These are phyloP conservation scores for Lampris megalopsis DNA, from an alignment of 2,113 vertebrate genomes.

Conservation along the genomic window DNA sequence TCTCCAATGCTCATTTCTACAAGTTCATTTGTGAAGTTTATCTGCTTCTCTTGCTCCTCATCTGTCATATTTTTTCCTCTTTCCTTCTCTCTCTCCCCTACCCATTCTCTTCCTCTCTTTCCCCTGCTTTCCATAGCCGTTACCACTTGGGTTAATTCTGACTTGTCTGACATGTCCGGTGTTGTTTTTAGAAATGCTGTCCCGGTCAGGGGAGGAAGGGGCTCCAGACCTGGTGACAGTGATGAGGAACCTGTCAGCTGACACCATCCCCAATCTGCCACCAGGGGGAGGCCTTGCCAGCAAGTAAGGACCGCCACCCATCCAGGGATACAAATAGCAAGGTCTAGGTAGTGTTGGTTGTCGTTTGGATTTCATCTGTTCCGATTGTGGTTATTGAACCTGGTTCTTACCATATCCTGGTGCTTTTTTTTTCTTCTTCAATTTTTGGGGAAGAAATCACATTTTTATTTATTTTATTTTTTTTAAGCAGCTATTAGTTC, in stretches of 20 bases:
- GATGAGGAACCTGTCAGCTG: constrained; percentile 94
- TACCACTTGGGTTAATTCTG: constrained; percentile 7
- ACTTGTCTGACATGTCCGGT: constrained; percentile 47
- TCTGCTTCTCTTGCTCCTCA: constrained; percentile 16
- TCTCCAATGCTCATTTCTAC: constrained; percentile 15
- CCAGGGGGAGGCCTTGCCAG: constrained; percentile 97
- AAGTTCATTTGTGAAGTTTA: constrained; percentile 18
- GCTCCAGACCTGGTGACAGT: constrained; percentile 95
- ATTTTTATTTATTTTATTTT: too few species aligned
- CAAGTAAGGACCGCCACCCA: constrained; percentile 85
- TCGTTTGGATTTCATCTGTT: too few species aligned
- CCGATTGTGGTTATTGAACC: too few species aligned
- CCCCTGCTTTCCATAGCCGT: constrained; percentile 13
- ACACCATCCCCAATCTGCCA: constrained; percentile 93
- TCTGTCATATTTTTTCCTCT: constrained; percentile 29
- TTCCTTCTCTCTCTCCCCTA: background rate
- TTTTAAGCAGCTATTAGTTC: too few species aligned
- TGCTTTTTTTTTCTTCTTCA: too few species aligned
- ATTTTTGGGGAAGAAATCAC: too few species aligned
- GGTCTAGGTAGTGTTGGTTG: too few species aligned
- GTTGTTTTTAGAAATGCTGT: constrained; percentile 89
- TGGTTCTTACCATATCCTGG: too few species aligned
- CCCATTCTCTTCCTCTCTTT: background rate
- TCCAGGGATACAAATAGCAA: too few species aligned
- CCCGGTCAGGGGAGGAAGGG: constrained; percentile 91